phyloP scores from a whole-genome alignment of 1,140 invertebrate species.

The Zophobas atratus region DNA sequence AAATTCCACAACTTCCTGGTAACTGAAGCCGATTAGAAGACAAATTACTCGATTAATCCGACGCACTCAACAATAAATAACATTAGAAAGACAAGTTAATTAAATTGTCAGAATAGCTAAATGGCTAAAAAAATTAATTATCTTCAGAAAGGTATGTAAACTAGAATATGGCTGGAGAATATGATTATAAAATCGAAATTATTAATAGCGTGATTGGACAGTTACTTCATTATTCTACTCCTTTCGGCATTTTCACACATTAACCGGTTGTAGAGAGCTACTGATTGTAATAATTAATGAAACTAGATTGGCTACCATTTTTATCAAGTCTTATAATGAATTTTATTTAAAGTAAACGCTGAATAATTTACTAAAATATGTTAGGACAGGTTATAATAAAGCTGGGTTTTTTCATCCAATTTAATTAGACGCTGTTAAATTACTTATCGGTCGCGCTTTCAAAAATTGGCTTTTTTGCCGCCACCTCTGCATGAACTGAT shows the following conservation, averaged over 20 bases:
- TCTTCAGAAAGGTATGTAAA: background rate
- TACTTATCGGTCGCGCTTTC: background rate
- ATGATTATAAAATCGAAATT: constrained; percentile 18
- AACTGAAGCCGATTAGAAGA: constrained; percentile 11
- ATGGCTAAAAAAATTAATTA: constrained; percentile 24
- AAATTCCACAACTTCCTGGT: background rate
- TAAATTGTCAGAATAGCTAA: constrained; percentile 32
- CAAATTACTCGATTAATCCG: constrained; percentile 15
- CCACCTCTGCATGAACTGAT: background rate
- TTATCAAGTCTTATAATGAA: background rate
- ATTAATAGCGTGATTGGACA: constrained; percentile 3
- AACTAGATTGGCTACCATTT: constrained; percentile 4
- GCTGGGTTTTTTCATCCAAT: background rate
- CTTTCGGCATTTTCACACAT: background rate
- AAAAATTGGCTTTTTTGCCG: background rate
- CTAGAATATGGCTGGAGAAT: background rate
- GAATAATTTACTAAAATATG: background rate
- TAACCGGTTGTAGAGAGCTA: background rate
- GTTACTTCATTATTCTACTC: constrained; percentile 7
- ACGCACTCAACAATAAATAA: constrained; percentile 30
- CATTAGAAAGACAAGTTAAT: constrained; percentile 29
- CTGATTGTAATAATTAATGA: constrained; percentile 16
- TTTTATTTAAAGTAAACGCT: background rate
- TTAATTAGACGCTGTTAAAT: background rate
- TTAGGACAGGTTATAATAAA: background rate